These are phyloP conservation scores for Paralvinella palmiformis DNA, from an alignment of 1,140 invertebrate species.

Conservation along the genomic window DNA sequence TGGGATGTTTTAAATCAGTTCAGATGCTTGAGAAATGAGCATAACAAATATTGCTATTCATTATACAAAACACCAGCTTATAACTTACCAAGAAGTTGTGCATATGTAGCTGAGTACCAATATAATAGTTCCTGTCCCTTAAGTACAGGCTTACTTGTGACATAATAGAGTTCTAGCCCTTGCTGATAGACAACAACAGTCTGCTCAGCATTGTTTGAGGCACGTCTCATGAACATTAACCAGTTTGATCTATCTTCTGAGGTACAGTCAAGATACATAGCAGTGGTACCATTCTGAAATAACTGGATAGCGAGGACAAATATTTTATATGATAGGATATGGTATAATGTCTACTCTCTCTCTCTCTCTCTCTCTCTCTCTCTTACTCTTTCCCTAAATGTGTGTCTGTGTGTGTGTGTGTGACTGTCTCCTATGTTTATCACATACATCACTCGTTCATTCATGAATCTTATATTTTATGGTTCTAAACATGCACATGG, in stretches of 20 bases:
- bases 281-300: too few relatives aligned
- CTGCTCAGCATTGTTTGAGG: background rate
- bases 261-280: conserved; percentile 6
- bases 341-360: too few relatives aligned
- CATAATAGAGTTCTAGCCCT: background rate
- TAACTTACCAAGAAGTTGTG: conserved; percentile 2
- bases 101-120: conserved; percentile 6
- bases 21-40: too few relatives aligned
- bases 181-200: conserved; percentile 10
- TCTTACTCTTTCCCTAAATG: too few relatives aligned
- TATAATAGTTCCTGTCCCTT: background rate
- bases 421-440: too few relatives aligned
- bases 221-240: conserved; percentile 12
- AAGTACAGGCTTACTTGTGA: background rate
- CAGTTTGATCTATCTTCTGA: conserved; percentile 3
- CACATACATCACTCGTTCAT: too few relatives aligned
- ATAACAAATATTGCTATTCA: background rate
- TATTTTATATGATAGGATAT: too few relatives aligned
- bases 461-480: too few relatives aligned
- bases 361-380: too few relatives aligned
- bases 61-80: background rate
- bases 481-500: too few relatives aligned
- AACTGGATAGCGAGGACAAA: too few relatives aligned
- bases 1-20: background rate
- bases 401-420: too few relatives aligned